Base-by-base conservation (phyloP, 2,113 vertebrate species). In the Pituophis catenifer region DNA sequence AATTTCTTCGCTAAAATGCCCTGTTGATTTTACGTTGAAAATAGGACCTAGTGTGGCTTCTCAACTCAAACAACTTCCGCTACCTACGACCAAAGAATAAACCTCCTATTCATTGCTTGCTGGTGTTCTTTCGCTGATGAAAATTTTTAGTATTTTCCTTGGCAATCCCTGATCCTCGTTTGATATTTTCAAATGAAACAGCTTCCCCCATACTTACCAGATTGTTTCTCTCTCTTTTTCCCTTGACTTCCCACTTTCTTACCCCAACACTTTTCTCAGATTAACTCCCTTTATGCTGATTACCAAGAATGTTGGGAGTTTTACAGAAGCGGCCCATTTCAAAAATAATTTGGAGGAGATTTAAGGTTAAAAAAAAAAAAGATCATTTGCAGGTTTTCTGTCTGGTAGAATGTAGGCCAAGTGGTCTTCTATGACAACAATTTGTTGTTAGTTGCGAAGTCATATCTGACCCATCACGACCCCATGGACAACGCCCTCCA, bases 61-160 rank as follows among this genome's bases (percentile, higher is more conserved):
- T 97, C 89, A 94, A 94, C 91, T 93, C 94, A 92, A 95, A 96
- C 53, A 26, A 29, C 93, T 97, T 97, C 96, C 8, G 0, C 48
- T 95, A 87, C 90, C 75, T 6, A 85, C 94, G 94, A 81, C 33
- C 94, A 54, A 85, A 95, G 94, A 96, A 97, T 96, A 97, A 97
- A 93, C 95, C 95, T 96, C 93, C 96, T 93, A 97, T 97, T 97
- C 97, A 97, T 96, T 93, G 48, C 53, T 95, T 95, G 75, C 93
- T 92, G 95, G 95, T 95, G 94, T 96, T 97, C 95, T 96, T 97
- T 94, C 96, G 95, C 92, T 96, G 95, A 96, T 96, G 87, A 86
- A 94, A 62, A 93, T 96, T 95, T 94, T 95, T 96, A 94, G 89
- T 97, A 96, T 97, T 97, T 97, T 96, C 94, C 93, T 96, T 97